phyloP scores from a whole-genome alignment of 1,140 invertebrate genomes.

The Drosophila repletoides region DNA sequence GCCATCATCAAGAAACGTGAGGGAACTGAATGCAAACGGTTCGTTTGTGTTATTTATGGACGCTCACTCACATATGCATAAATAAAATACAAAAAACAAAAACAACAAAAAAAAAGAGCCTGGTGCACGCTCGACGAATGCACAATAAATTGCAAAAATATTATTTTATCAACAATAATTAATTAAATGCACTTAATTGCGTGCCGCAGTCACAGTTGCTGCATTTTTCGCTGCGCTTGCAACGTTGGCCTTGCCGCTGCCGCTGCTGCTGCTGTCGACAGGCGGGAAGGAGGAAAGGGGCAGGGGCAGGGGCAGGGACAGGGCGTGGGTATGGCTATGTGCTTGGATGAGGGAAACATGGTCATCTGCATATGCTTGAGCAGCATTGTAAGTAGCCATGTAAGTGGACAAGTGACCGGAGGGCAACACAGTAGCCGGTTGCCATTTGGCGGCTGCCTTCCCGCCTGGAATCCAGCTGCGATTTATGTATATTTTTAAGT shows the following conservation, averaged over 20 bases:
- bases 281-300: background rate
- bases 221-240: slow-evolving; percentile 1
- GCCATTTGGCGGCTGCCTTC: too few relatives aligned
- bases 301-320: background rate
- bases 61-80: slow-evolving; percentile 70
- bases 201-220: slow-evolving; percentile 60
- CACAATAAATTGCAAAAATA: slow-evolving; percentile 81
- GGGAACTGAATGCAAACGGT: slow-evolving; percentile 11
- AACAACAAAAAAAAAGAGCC: background rate
- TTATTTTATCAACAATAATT: slow-evolving; percentile 81
- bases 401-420: slow-evolving; percentile 66
- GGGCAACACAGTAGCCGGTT: slow-evolving; percentile 48
- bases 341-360: slow-evolving; percentile 40
- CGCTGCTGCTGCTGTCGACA: slow-evolving; percentile 42
- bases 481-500: slow-evolving; percentile 80
- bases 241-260: slow-evolving; percentile 26
- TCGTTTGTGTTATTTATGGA: slow-evolving; percentile 62
- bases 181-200: slow-evolving; percentile 81
- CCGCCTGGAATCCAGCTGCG: slow-evolving; percentile 27
- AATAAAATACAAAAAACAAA: slow-evolving; percentile 61
- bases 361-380: slow-evolving; percentile 78
- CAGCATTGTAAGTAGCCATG: slow-evolving; percentile 72
- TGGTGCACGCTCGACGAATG: slow-evolving; percentile 40
- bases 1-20: too few relatives aligned
- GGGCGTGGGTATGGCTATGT: background rate